Percentiles rank a stretch among this genome's conserved stretches.
Evolutionary conservation across 2,888 invertebrate genomes (phyloP).

Genomic region (Ditylenchus weischeri): DNA sequence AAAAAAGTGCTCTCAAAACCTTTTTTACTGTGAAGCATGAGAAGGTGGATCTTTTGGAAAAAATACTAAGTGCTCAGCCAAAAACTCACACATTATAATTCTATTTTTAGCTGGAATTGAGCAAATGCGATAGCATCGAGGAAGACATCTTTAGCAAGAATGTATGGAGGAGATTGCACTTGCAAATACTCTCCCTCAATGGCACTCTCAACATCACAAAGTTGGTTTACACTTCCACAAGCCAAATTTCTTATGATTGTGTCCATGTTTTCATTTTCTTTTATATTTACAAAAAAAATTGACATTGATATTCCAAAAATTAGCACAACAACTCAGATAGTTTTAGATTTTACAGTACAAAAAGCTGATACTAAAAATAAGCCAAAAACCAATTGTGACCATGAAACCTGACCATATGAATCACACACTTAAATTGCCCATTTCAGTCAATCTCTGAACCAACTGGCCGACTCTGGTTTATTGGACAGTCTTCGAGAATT

Average conservation of each 20-base stretch:
- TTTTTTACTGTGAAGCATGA: too few species aligned
- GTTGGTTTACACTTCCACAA: not conserved
- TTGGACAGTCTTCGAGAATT: constrained; percentile 16
- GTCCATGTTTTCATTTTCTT: too few species aligned
- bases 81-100: not conserved
- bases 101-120: constrained; percentile 21
- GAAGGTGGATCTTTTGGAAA: too few species aligned
- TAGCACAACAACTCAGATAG: too few species aligned
- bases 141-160: constrained; percentile 5
- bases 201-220: constrained; percentile 19
- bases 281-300: too few species aligned
- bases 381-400: not conserved
- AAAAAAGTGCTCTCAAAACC: too few species aligned
- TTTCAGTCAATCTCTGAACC: constrained; percentile 14
- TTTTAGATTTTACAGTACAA: constrained; percentile 14
- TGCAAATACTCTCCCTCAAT: constrained; percentile 18
- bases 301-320: too few species aligned
- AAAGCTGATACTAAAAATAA: too few species aligned
- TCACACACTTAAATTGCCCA: too few species aligned
- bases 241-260: too few species aligned
- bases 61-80: too few species aligned
- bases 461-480: constrained; percentile 9
- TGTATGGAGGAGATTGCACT: constrained; percentile 7
- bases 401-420: too few species aligned
- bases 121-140: constrained; percentile 18